Percentiles rank a stretch among this genome's conserved stretches.
Evolutionary conservation across 1,140 invertebrate genomes (phyloP).

Genomic region (Drosophila repletoides): DNA sequence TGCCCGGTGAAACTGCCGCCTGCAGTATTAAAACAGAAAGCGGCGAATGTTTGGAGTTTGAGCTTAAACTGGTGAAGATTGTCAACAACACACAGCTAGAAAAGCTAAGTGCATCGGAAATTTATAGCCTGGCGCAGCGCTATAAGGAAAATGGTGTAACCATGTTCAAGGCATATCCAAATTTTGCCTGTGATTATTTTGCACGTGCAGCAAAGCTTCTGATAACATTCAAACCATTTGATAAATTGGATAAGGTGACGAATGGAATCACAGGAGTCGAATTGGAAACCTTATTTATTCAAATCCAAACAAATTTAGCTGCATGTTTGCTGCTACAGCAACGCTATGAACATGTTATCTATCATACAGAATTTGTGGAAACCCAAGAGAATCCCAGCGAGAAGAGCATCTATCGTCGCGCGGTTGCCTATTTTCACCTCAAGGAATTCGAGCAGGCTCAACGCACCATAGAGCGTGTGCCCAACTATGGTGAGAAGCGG

Average conservation of each 20-base stretch:
- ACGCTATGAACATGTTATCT: slow-evolving; percentile 78
- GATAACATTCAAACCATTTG: slow-evolving; percentile 75
- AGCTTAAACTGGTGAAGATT: slow-evolving; percentile 57
- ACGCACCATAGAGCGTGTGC: slow-evolving; percentile 55
- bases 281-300: slow-evolving; percentile 62
- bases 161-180: slow-evolving; percentile 76
- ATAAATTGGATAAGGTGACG: slow-evolving; percentile 41
- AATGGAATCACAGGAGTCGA: slow-evolving; percentile 55
- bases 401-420: slow-evolving; percentile 76
- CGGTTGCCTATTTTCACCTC: slow-evolving; percentile 65
- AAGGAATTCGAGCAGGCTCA: slow-evolving; percentile 76
- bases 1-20: slow-evolving; percentile 61
- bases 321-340: slow-evolving; percentile 73
- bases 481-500: slow-evolving; percentile 69
- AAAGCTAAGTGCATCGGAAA: slow-evolving; percentile 52
- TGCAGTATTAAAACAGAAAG: slow-evolving; percentile 62
- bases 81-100: slow-evolving; percentile 50
- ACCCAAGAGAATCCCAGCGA: slow-evolving; percentile 55
- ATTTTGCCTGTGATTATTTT: slow-evolving; percentile 80
- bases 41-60: slow-evolving; percentile 54
- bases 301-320: slow-evolving; percentile 74
- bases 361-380: slow-evolving; percentile 75
- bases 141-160: slow-evolving; percentile 75
- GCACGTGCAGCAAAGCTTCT: slow-evolving; percentile 68
- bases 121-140: slow-evolving; percentile 52